These are phyloP conservation scores for Rhopalosiphum padi DNA, from an alignment of 1,140 invertebrate genomes.

Conservation along the genomic window DNA sequence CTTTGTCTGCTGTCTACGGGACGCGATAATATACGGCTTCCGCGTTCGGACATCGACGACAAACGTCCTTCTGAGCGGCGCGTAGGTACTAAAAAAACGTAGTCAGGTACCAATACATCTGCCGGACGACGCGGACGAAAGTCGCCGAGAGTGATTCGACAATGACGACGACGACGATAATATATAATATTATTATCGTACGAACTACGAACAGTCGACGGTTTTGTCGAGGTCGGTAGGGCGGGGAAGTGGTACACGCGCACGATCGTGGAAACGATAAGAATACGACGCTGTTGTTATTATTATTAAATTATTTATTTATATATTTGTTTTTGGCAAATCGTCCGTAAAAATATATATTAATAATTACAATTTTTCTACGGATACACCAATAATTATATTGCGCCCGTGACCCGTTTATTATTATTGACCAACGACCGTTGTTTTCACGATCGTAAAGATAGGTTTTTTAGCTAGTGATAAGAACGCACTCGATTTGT, in stretches of 20 bases:
- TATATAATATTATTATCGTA: neutral
- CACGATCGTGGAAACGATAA: neutral
- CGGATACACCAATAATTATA: too few species aligned
- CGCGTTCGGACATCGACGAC: neutral
- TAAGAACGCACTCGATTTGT: neutral
- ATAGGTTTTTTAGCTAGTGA: neutral
- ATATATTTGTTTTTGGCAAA: neutral
- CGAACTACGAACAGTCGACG: neutral
- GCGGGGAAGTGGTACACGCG: neutral
- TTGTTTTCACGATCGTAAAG: neutral
- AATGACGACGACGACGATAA: neutral
- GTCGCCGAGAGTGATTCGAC: neutral
- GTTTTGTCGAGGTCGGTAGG: neutral
- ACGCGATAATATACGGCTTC: neutral
- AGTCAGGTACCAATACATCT: neutral
- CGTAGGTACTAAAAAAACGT: neutral
- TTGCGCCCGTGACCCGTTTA: neutral
- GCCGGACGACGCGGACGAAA: neutral
- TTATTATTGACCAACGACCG: neutral
- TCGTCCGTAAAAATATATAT: neutral
- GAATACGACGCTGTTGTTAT: neutral
- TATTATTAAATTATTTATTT: neutral
- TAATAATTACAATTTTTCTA: neutral
- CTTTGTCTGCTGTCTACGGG: neutral
- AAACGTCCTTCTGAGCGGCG: constrained; percentile 3